Conservation (phyloP, 2,888 invertebrate species). For the Tolmerus cingulatus region DNA sequence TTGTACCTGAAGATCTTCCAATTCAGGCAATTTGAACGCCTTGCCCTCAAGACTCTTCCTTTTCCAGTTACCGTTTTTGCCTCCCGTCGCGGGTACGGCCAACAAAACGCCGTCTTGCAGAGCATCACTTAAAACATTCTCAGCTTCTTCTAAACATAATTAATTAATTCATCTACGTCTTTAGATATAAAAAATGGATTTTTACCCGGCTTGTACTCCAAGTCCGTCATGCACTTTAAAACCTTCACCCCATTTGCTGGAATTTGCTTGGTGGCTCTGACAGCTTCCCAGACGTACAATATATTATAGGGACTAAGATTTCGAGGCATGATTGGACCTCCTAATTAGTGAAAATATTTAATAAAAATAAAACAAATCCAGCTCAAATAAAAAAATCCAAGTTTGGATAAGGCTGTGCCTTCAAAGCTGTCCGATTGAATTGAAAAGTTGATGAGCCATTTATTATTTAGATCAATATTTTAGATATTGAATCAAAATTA, state of each 20-base stretch:
- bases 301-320: not conserved
- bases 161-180: not conserved
- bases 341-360: not conserved
- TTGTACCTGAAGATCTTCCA: not conserved
- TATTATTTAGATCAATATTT: not conserved
- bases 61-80: not conserved
- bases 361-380: not conserved
- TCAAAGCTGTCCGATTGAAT: not conserved
- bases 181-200: not conserved
- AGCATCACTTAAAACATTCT: not conserved
- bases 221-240: not conserved
- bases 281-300: not conserved
- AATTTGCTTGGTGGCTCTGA: not conserved
- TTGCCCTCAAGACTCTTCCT: not conserved
- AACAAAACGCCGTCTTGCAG: not conserved
- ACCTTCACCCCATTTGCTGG: constrained; percentile 10
- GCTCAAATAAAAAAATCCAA: not conserved
- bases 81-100: not conserved
- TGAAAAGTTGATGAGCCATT: not conserved
- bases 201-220: constrained; percentile 1
- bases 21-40: not conserved
- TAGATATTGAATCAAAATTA: not conserved
- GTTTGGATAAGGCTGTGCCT: not conserved
- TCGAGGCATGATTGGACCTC: not conserved
- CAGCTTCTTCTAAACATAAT: not conserved